phyloP scores from a whole-genome alignment of 2,113 vertebrate genomes.

The Eulemur macaco region DNA sequence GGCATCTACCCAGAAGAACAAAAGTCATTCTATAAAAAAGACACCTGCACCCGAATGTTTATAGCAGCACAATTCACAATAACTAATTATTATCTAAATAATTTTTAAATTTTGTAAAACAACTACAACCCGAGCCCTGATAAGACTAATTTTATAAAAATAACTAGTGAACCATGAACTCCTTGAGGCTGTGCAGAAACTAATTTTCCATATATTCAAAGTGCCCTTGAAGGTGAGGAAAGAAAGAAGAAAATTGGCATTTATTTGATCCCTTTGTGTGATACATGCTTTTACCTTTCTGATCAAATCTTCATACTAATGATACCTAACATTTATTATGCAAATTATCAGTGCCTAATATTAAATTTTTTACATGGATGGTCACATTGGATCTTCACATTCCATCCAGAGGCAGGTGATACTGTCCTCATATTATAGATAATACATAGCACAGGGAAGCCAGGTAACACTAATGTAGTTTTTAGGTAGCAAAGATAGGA shows the following conservation, averaged over 20 bases:
- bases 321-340: background rate
- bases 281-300: background rate
- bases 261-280: background rate
- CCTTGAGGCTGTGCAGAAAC: background rate
- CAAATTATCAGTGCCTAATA: fast-evolving
- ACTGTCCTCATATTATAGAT: background rate
- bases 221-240: background rate
- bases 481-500: background rate
- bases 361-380: background rate
- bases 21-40: no score
- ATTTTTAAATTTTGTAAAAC: background rate
- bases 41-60: no score
- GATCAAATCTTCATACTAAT: background rate
- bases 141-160: background rate
- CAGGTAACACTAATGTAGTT: background rate
- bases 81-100: background rate
- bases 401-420: background rate
- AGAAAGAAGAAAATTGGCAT: background rate
- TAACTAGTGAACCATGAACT: background rate
- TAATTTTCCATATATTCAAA: background rate
- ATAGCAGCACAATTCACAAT: no score
- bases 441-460: background rate
- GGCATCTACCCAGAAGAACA: no score
- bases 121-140: background rate
- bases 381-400: background rate